Percentiles rank a stretch among this genome's conserved stretches.
These are phyloP conservation scores for Notolepis coatsorum DNA, from an alignment of 2,797 vertebrate genomes.

Conservation along the genomic window DNA sequence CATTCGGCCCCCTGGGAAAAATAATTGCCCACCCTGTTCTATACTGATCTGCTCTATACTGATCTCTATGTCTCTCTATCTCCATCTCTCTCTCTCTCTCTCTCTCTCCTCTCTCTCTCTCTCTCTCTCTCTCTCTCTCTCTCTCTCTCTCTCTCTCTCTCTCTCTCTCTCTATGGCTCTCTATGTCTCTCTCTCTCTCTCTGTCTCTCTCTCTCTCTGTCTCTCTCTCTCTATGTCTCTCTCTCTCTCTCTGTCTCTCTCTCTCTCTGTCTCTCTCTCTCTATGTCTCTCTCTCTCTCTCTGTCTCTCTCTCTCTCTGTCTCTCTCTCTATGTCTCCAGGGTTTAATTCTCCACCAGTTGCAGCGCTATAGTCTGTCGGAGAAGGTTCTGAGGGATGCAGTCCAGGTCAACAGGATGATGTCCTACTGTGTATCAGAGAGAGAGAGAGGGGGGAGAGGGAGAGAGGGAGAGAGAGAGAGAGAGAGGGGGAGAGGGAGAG, in stretches of 20 bases:
- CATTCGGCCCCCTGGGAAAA: too few species aligned
- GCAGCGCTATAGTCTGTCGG: slow-evolving; percentile 93
- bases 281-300: slow-evolving; percentile 5
- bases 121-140: background rate
- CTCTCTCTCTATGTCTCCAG: slow-evolving; percentile 68
- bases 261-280: background rate
- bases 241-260: background rate
- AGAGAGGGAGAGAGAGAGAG: slow-evolving; percentile 49
- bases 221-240: too few species aligned
- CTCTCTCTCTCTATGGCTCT: too few species aligned
- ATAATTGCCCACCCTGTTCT: too few species aligned
- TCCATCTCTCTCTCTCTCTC: background rate
- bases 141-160: background rate
- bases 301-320: background rate
- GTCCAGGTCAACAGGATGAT: slow-evolving; percentile 95
- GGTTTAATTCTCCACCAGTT: slow-evolving; percentile 96
- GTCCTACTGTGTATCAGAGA: too few species aligned
- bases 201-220: background rate
- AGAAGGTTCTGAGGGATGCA: slow-evolving; percentile 95
- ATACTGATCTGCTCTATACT: too few species aligned
- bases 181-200: too few species aligned
- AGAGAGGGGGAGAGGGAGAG: too few species aligned
- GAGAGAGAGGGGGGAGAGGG: too few species aligned
- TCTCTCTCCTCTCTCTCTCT: background rate
- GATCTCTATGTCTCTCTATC: background rate